A percentile compares a stretch with the other conserved stretches of the same genome.
phyloP scores from a whole-genome alignment of 2,888 invertebrate genomes.

The Sarcophaga rosellei region DNA sequence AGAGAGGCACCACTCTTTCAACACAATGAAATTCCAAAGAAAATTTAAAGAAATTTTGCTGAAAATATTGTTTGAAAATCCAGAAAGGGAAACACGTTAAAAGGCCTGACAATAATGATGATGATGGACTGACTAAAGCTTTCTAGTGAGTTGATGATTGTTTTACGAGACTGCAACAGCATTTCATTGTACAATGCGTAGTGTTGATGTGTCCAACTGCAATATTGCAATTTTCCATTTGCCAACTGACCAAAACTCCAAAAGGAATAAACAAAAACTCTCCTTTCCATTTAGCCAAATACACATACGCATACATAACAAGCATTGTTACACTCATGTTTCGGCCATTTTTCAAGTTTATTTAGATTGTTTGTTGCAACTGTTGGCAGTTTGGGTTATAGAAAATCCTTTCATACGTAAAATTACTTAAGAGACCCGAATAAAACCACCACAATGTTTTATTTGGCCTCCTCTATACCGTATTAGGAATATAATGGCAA shows the following conservation, averaged over 20 bases:
- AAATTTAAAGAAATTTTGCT: constrained; percentile 53
- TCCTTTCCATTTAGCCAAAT: neutral
- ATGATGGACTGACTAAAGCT: constrained; percentile 58
- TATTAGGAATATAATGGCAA: constrained; percentile 55
- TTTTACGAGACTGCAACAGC: too few relatives aligned
- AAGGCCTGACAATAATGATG: constrained; percentile 25
- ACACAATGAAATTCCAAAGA: constrained; percentile 21
- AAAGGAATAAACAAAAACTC: too few relatives aligned
- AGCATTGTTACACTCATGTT: neutral
- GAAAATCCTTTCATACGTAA: constrained; percentile 59
- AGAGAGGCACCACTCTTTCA: neutral
- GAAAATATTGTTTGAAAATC: constrained; percentile 19
- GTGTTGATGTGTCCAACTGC: too few relatives aligned
- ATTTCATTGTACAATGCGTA: too few relatives aligned
- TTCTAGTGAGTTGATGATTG: constrained; percentile 53
- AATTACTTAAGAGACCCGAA: constrained; percentile 51
- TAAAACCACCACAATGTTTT: constrained; percentile 30
- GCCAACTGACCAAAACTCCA: constrained; percentile 16
- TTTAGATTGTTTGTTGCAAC: neutral
- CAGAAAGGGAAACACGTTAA: constrained; percentile 10
- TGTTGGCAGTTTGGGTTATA: constrained; percentile 10
- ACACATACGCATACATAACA: neutral
- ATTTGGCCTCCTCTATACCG: constrained; percentile 47
- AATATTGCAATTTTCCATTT: constrained; percentile 57
- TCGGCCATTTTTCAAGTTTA: constrained; percentile 7